These are phyloP conservation scores for Numenius arquata DNA, from an alignment of 2,113 vertebrate genomes.

Conservation along the genomic window DNA sequence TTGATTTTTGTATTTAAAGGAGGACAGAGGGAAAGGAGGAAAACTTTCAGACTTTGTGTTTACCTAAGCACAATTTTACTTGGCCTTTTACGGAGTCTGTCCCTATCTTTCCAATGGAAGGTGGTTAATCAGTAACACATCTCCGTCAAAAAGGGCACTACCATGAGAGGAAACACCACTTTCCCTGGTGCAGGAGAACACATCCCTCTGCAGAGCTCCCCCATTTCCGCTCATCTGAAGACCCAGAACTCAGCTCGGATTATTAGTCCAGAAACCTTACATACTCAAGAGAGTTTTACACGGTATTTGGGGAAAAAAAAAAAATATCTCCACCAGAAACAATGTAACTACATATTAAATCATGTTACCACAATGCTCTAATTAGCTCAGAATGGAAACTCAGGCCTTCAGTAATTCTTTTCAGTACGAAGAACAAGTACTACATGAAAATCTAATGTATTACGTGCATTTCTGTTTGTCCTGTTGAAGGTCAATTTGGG, in stretches of 20 bases:
- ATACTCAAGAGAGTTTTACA: neutral
- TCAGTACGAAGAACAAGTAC: neutral
- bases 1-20: neutral
- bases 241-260: neutral
- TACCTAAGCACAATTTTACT: neutral
- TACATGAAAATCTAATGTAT: neutral
- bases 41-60: neutral
- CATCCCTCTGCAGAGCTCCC: neutral
- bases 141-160: neutral
- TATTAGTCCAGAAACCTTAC: neutral
- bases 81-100: neutral
- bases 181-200: neutral
- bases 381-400: neutral
- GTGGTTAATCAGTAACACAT: neutral
- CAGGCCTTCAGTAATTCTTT: neutral
- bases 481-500: accelerated
- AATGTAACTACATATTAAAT: neutral
- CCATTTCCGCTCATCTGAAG: neutral
- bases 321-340: neutral
- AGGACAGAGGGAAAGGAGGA: neutral
- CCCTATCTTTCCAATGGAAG: neutral
- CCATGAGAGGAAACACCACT: neutral
- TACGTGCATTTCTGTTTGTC: neutral
- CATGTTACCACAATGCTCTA: neutral
- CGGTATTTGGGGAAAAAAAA: neutral